phyloP scores from a whole-genome alignment of 2,113 vertebrate species.

The Leucoraja erinaceus region DNA sequence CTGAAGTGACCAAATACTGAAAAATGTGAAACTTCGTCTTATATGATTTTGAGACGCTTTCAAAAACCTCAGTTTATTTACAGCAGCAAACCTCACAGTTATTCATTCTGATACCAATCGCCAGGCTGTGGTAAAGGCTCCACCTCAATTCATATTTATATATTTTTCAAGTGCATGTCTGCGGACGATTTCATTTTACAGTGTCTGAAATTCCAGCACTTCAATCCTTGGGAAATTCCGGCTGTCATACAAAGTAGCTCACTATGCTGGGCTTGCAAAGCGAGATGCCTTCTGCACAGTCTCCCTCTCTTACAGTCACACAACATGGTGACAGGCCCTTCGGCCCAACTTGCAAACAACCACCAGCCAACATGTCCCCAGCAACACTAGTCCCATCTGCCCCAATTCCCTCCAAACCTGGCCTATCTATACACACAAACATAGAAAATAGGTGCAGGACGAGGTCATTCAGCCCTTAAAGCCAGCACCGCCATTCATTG shows the following conservation, averaged over 20 bases:
- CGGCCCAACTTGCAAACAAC: neutral
- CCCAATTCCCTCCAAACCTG: too few species aligned
- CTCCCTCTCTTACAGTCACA: too few species aligned
- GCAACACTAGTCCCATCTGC: too few species aligned
- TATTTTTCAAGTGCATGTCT: neutral
- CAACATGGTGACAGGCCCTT: too few species aligned
- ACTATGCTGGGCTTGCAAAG: neutral
- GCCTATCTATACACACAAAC: too few species aligned
- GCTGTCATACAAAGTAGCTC: neutral
- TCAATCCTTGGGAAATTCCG: neutral
- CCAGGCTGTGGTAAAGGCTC: neutral
- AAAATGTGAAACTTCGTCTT: slow-evolving; percentile 7
- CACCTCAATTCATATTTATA: slow-evolving; percentile 1
- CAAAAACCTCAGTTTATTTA: slow-evolving; percentile 22
- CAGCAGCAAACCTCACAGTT: slow-evolving; percentile 22
- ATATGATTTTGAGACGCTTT: slow-evolving; percentile 21
- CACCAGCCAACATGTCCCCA: neutral
- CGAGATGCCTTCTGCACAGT: neutral
- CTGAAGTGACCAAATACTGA: slow-evolving; percentile 31
- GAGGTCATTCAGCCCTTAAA: too few species aligned
- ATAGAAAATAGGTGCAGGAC: too few species aligned
- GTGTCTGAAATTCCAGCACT: neutral
- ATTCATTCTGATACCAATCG: slow-evolving; percentile 6
- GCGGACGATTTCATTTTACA: neutral
- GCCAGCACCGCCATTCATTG: too few species aligned